Evolutionary conservation across 2,888 invertebrate species (phyloP).

Genomic region (Hyposoter didymator): DNA sequence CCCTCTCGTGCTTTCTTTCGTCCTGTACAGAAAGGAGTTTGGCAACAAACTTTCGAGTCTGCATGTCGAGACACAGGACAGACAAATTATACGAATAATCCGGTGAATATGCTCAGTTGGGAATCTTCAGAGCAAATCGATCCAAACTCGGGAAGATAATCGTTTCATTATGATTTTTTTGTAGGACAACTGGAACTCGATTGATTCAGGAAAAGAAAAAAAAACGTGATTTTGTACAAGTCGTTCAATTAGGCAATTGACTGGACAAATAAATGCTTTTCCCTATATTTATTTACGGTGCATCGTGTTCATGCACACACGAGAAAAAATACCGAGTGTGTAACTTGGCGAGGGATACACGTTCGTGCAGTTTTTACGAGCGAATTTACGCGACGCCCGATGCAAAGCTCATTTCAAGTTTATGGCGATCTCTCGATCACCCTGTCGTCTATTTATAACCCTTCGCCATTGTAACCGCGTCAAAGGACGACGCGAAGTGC

Average conservation of each 20-base stretch:
- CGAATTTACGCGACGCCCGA: conserved; percentile 76
- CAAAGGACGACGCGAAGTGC: conserved; percentile 26
- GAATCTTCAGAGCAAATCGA: not conserved
- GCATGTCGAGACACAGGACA: not conserved
- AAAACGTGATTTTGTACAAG: conserved; percentile 49
- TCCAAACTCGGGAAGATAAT: not conserved
- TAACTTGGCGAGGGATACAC: conserved; percentile 60
- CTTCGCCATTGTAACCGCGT: conserved; percentile 26
- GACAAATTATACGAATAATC: too few species aligned
- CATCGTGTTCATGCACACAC: not conserved
- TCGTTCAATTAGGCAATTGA: conserved; percentile 43
- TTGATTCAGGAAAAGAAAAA: conserved; percentile 23
- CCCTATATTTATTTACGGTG: too few species aligned
- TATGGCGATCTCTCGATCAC: conserved; percentile 62
- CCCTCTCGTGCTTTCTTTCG: not conserved
- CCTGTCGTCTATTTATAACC: not conserved
- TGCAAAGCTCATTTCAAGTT: conserved; percentile 75
- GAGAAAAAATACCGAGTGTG: conserved; percentile 22
- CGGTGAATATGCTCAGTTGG: too few species aligned
- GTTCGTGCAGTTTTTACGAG: conserved; percentile 71
- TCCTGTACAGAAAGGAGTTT: not conserved
- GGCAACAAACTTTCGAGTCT: not conserved
- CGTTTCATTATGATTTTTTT: not conserved
- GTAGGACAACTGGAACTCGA: conserved; percentile 1
- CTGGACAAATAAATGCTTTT: too few species aligned